Conservation (phyloP, 2,888 invertebrate species). For the Volucella zonaria region DNA sequence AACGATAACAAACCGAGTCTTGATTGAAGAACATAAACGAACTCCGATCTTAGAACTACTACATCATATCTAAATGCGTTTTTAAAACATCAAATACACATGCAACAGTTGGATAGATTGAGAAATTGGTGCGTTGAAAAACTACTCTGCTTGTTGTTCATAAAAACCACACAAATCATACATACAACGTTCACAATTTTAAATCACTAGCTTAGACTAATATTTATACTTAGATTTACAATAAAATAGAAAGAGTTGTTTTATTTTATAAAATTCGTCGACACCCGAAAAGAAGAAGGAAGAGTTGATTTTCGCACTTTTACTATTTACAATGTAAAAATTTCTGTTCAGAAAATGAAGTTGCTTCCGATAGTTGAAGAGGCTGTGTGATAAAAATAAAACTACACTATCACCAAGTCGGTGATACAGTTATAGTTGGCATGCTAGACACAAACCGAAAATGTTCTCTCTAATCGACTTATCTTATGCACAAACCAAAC, state of each 20-base stretch:
- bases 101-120: conserved; percentile 16
- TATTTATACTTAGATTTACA: neutral
- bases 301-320: conserved; percentile 25
- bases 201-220: neutral
- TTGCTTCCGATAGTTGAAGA: conserved; percentile 39
- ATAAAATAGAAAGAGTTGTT: neutral
- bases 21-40: no score
- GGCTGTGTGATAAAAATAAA: conserved; percentile 23
- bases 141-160: neutral
- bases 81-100: conserved; percentile 5
- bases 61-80: no score
- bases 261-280: neutral
- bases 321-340: conserved; percentile 24
- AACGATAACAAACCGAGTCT: no score
- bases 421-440: conserved; percentile 31
- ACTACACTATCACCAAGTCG: conserved; percentile 47
- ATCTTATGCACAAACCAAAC: conserved; percentile 35
- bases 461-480: neutral
- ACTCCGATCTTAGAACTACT: no score
- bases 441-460: conserved; percentile 65
- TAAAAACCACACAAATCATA: neutral
- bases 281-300: conserved; percentile 48
- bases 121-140: conserved; percentile 23
- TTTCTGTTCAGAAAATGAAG: conserved; percentile 1
- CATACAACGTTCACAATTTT: neutral